A percentile compares a stretch with the other conserved stretches of the same genome.
Conservation (phyloP, 2,113 vertebrate genomes). For the Strix uralensis region DNA sequence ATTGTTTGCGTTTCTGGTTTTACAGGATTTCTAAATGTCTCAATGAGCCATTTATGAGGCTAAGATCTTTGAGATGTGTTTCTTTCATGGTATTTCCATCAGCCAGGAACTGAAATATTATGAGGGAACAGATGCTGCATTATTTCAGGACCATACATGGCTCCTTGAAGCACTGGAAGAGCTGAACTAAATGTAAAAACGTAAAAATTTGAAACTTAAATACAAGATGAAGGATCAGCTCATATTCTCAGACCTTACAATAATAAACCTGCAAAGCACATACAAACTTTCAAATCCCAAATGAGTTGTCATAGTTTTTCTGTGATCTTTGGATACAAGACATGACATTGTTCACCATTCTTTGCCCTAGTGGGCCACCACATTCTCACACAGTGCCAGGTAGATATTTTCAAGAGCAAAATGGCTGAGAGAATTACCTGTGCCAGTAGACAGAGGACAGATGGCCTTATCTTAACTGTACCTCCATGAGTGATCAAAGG, state of each 20-base stretch:
- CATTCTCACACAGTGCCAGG: not conserved
- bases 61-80: not conserved
- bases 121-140: not conserved
- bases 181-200: not conserved
- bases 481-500: not conserved
- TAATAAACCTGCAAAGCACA: constrained; percentile 24
- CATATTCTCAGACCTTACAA: not conserved
- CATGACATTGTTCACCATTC: not conserved
- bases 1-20: not conserved
- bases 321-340: not conserved
- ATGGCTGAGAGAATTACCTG: not conserved
- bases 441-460: not conserved
- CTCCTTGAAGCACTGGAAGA: not conserved
- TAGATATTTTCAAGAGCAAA: not conserved
- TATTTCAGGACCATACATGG: not conserved
- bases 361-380: not conserved
- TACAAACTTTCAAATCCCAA: not conserved
- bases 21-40: not conserved
- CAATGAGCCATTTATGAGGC: constrained; percentile 10
- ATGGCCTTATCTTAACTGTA: not conserved
- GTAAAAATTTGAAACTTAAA: not conserved
- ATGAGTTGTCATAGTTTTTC: not conserved
- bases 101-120: not conserved
- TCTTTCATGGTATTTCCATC: not conserved
- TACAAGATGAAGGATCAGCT: not conserved